These are phyloP conservation scores for Microcebus lehilahytsara DNA, from an alignment of 2,113 vertebrate species.

Conservation along the genomic window DNA sequence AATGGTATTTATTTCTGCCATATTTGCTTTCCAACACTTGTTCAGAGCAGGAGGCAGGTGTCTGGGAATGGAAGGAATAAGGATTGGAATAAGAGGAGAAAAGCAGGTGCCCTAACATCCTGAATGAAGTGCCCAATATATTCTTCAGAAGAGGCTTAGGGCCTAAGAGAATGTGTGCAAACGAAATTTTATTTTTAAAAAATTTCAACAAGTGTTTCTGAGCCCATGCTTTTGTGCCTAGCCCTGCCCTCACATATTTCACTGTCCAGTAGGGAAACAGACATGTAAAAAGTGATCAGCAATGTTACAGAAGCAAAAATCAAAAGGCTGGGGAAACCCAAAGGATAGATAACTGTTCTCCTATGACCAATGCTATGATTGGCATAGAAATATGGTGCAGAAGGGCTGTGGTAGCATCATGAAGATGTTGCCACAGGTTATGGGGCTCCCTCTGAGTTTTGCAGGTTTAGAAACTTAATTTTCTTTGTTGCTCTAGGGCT, in stretches of 20 bases:
- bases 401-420: background rate
- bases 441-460: background rate
- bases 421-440: background rate
- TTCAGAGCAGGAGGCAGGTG: constrained; percentile 69
- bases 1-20: constrained; percentile 76
- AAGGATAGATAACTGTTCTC: background rate
- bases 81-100: constrained; percentile 29
- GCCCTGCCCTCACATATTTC: background rate
- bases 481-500: background rate
- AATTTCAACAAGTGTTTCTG: background rate
- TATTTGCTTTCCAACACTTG: constrained; percentile 76
- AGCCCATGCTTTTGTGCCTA: background rate
- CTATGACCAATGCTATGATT: background rate
- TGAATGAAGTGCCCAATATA: constrained; percentile 15
- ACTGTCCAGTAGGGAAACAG: background rate
- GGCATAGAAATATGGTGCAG: background rate
- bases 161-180: background rate
- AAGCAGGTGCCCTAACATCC: constrained; percentile 3
- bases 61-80: constrained; percentile 41
- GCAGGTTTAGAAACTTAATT: background rate
- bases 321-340: background rate
- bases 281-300: background rate
- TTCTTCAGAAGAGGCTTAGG: background rate
- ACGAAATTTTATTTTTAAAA: background rate
- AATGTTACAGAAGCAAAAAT: background rate